Evolutionary conservation across 1,140 invertebrate genomes (phyloP).

Genomic region (Branchinecta lindahli): DNA sequence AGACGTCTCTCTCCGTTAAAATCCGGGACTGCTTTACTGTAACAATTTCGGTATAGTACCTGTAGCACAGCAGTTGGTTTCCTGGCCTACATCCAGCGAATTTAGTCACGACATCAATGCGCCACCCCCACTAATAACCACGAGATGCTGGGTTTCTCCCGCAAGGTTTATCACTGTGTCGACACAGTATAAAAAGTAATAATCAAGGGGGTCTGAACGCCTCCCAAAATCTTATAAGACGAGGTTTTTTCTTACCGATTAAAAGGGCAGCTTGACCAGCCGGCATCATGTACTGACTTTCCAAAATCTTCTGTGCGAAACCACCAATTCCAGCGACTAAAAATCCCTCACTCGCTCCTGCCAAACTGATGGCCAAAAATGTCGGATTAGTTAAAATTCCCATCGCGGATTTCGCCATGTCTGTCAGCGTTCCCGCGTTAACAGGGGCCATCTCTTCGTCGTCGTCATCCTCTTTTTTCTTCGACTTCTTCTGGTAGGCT

Average conservation of each 20-base stretch:
- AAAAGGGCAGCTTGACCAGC: conserved; percentile 53
- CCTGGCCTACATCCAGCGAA: no score
- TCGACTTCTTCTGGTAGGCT: conserved; percentile 37
- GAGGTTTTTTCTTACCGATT: conserved; percentile 41
- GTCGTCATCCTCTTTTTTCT: conserved; percentile 20
- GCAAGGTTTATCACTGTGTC: no score
- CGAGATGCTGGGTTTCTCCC: no score
- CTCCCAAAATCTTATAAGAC: no score
- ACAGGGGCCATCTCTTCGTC: conserved; percentile 19
- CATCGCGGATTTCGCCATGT: conserved; percentile 47
- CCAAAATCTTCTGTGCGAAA: conserved; percentile 65
- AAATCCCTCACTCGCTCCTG: conserved; percentile 57
- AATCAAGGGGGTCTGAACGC: no score
- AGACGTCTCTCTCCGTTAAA: no score
- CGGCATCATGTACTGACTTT: conserved; percentile 62
- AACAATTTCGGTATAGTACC: no score
- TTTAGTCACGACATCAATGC: no score
- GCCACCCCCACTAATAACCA: no score
- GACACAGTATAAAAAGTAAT: no score
- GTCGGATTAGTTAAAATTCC: conserved; percentile 54
- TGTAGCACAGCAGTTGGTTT: no score
- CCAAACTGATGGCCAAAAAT: conserved; percentile 61
- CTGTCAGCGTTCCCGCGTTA: conserved; percentile 37
- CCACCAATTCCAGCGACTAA: conserved; percentile 61
- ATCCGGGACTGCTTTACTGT: no score